These are phyloP conservation scores for Drosophila simulans DNA, from an alignment of 1,140 invertebrate genomes.

Conservation along the genomic window DNA sequence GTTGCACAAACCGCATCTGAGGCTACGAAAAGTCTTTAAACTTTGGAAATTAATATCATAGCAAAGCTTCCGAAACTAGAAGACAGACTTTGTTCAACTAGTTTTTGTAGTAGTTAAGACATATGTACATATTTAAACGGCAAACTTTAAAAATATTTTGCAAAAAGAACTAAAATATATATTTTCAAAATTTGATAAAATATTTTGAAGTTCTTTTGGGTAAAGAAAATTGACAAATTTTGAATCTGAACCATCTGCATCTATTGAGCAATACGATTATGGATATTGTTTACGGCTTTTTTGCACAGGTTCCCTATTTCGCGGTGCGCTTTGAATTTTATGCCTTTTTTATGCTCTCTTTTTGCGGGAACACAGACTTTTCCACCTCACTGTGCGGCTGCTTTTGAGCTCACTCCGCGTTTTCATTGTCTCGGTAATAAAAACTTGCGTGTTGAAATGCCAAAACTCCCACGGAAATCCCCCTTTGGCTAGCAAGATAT, in stretches of 20 bases:
- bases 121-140: not conserved
- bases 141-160: no score
- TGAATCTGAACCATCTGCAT: constrained; percentile 22
- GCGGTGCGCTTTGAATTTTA: constrained; percentile 25
- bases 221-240: not conserved
- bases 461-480: constrained; percentile 19
- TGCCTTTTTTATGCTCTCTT: constrained; percentile 26
- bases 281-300: constrained; percentile 25
- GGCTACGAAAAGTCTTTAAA: constrained; percentile 12
- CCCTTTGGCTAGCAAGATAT: constrained; percentile 14
- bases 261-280: constrained; percentile 21
- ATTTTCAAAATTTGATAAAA: no score
- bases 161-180: no score
- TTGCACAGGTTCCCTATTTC: constrained; percentile 33
- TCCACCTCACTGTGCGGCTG: constrained; percentile 31
- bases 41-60: not conserved
- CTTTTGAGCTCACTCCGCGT: constrained; percentile 25
- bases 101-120: not conserved
- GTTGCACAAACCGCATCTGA: constrained; percentile 31
- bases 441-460: constrained; percentile 38
- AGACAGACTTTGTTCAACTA: not conserved
- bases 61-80: not conserved
- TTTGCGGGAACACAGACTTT: constrained; percentile 27
- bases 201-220: no score
- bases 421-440: constrained; percentile 43